Evolutionary conservation across 2,797 vertebrate species (phyloP), one percentile per base, ranked within the genome.

Genomic region (Pangasius krempfi): DNA sequence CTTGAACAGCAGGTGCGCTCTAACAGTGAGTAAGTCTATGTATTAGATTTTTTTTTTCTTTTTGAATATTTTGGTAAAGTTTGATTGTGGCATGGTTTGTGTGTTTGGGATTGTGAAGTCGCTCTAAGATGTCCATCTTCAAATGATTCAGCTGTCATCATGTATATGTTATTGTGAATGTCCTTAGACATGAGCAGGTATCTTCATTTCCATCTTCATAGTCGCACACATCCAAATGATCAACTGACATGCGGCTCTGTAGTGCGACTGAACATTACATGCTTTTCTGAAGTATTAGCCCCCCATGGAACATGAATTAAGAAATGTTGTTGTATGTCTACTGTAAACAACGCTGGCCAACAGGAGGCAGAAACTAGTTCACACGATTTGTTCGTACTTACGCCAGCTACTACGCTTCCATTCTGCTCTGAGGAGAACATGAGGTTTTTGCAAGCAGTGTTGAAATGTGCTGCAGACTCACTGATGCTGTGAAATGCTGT

Each of bases 381-480:
- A 30, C 22, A 47, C 70, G 79, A 5, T 62, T 72, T 47, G 60
- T 60, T 50, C 20, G 4, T 47, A 44, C 27, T 58, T 44, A n/a
- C 68, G n/a, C 62, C 40, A 88, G 80, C n/a, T 5, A 4, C 20
- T 50, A 13, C 47, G 44, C 40, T 52, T 13, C 18, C 30, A 58
- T 10, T 20, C 64, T 8, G 37, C 25, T 44, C 18, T 50, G 64
- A 22, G 2, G 52, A 62, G 37, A 79, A 79, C 14, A 30, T 30
- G 25, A 52, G 47, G 75, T 33, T 80, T 82, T 58, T 70, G 56
- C 27, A 73, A 60, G 18, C 70, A 52, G 27, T 27, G 54, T 40
- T 88, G 56, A 83, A 88, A 73, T 75, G 60, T 84, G 56, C 52
- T 37, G 22, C 75, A 80, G 58, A 62, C 40, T 10, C 27, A 47